Evolutionary conservation across 1,140 invertebrate species (phyloP).

Genomic region (Gonatopus flavifemur): DNA sequence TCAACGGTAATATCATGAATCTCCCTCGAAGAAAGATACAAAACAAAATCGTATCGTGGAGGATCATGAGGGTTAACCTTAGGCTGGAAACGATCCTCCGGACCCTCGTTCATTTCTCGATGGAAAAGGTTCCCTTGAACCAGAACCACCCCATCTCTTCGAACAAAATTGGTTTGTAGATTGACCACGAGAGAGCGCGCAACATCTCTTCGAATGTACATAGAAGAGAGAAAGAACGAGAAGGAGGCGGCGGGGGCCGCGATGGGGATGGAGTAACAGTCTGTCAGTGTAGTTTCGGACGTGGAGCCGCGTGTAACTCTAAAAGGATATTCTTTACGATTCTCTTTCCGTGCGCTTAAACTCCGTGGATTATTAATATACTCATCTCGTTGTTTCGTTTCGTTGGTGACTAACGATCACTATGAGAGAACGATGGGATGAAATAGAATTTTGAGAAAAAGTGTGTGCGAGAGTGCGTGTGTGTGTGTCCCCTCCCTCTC

Average conservation of each 20-base stretch:
- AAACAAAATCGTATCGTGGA: no score
- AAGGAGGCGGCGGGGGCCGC: neutral
- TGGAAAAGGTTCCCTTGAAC: no score
- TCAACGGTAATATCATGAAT: no score
- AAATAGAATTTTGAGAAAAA: neutral
- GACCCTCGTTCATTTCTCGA: no score
- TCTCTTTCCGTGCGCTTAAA: neutral
- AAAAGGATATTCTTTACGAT: neutral
- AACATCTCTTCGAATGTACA: neutral
- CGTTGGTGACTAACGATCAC: no score
- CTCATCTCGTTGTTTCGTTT: no score
- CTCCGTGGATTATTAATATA: no score
- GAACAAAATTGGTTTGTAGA: neutral
- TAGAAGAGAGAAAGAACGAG: neutral
- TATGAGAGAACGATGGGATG: neutral
- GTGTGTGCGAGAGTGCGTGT: neutral
- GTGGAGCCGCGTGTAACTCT: slow-evolving; percentile 28
- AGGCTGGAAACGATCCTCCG: no score
- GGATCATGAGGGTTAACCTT: no score
- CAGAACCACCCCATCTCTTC: no score
- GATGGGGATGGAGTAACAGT: slow-evolving; percentile 23
- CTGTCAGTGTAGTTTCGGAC: slow-evolving; percentile 49
- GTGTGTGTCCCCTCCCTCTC: slow-evolving; percentile 9
- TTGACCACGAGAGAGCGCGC: slow-evolving; percentile 11
- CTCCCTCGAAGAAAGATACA: no score